Evolutionary conservation across 2,113 vertebrate genomes (phyloP).

Genomic region (Crypturellus undulatus): DNA sequence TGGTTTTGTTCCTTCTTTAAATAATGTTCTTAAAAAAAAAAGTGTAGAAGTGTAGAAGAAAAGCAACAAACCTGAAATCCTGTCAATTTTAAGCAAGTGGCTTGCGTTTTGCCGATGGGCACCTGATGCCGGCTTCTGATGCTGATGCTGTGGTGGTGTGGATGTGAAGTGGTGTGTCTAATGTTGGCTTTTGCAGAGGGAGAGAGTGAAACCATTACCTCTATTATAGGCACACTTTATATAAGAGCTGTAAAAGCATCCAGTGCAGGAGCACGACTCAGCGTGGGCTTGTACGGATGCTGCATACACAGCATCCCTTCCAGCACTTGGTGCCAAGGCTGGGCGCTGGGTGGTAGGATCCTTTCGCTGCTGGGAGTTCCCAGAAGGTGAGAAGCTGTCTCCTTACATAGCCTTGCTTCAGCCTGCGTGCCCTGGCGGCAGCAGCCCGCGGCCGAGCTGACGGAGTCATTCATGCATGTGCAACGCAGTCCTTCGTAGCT

Average conservation of each 20-base stretch:
- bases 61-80: background rate
- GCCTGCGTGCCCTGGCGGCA: constrained; percentile 23
- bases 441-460: constrained; percentile 39
- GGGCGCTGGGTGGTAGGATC: constrained; percentile 51
- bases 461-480: constrained; percentile 63
- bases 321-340: constrained; percentile 55
- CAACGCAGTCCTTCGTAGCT: constrained; percentile 1
- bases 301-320: constrained; percentile 21
- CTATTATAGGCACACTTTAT: constrained; percentile 64
- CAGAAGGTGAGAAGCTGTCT: constrained; percentile 61
- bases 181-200: constrained; percentile 33
- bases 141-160: constrained; percentile 40
- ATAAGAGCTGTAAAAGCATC: constrained; percentile 59
- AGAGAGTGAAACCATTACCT: constrained; percentile 65
- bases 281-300: constrained; percentile 60
- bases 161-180: constrained; percentile 36
- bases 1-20: too few species aligned
- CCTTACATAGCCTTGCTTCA: constrained; percentile 60
- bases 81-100: constrained; percentile 33
- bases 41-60: background rate
- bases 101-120: constrained; percentile 24
- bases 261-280: constrained; percentile 60
- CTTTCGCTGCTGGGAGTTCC: constrained; percentile 44
- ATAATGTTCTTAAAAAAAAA: background rate
- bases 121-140: constrained; percentile 32